Conservation (phyloP, 2,797 vertebrate species). For the Syndactyla subalaris region DNA sequence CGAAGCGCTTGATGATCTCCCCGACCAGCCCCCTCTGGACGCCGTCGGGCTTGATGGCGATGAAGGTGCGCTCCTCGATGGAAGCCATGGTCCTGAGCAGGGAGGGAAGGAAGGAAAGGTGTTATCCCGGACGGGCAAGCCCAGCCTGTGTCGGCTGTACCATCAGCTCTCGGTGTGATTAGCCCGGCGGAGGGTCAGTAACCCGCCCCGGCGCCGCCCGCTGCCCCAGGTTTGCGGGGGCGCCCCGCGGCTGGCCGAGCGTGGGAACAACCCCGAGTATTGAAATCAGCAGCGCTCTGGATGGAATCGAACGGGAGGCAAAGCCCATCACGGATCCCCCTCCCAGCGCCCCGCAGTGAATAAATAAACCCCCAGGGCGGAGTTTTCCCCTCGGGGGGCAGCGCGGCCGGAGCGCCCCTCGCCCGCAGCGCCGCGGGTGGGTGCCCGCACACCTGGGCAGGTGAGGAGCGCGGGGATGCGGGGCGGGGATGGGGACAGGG, state of each 20-base stretch:
- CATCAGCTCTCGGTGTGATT: background rate
- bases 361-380: background rate
- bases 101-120: background rate
- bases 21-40: conserved; percentile 90
- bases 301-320: fast-evolving
- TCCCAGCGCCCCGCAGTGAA: fast-evolving
- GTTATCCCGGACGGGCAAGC: background rate
- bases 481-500: background rate
- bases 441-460: background rate
- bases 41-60: conserved; percentile 93
- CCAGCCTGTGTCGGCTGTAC: fast-evolving
- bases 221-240: fast-evolving
- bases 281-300: background rate
- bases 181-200: background rate
- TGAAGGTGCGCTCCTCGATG: conserved; percentile 86
- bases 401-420: background rate
- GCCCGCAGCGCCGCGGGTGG: background rate
- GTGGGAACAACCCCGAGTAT: too few species aligned
- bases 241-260: fast-evolving
- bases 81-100: conserved; percentile 76
- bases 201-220: fast-evolving
- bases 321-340: background rate
- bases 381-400: background rate
- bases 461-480: background rate
- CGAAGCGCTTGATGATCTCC: conserved; percentile 92